Base-by-base conservation (phyloP, 2,888 invertebrate genomes). In the Melanotus villosus region DNA sequence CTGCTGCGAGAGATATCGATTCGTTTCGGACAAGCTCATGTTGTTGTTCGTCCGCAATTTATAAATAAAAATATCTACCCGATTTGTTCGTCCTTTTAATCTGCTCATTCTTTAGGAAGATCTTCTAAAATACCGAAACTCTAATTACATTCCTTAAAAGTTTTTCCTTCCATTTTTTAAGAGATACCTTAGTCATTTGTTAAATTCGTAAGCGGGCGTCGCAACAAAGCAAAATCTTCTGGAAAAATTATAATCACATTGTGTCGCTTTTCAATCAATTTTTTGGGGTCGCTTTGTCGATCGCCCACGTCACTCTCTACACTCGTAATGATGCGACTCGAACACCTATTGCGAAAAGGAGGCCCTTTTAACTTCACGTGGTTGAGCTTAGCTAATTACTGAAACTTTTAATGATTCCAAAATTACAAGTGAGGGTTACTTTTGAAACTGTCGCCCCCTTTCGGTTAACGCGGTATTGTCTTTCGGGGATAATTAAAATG, bases 381-480 rank as follows among this genome's bases (percentile, higher is more conserved):
- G 38, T 56, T 56, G 36, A 18, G 56, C 38, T 19, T 38, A 12
- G 38, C 56, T 56, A 56, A 56, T 56, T 56, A 56, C 56, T 56
- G 21, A 56, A 56, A 56, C 56, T 56, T 56, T 56, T 56, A 56
- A 56, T 56, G 56, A 56, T 56, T 56, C 56, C 56, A 56, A 56
- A n/a, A 36, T 56, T 56, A 56, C 56, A 56, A 38, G 56, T 7
- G 23, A 38, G 36, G 9, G 56, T 38, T 52, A 21, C 56, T 56
- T 38, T 19, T 12, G 32, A 16, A 56, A 56, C 32, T 38, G 36
- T 21, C 56, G 36, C 32, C 56, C 19, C 12, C 26, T 52, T 21
- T 36, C 19, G 14, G 52, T 32, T 19, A 30, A 18, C 52, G 10
- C 2, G n/a, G 52, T 32, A 52, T 52, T 52, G 52, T 52, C 52